Conservation (phyloP, 30 jellyfish, hydroid and myxozoan species). For the Hydra vulgaris region DNA sequence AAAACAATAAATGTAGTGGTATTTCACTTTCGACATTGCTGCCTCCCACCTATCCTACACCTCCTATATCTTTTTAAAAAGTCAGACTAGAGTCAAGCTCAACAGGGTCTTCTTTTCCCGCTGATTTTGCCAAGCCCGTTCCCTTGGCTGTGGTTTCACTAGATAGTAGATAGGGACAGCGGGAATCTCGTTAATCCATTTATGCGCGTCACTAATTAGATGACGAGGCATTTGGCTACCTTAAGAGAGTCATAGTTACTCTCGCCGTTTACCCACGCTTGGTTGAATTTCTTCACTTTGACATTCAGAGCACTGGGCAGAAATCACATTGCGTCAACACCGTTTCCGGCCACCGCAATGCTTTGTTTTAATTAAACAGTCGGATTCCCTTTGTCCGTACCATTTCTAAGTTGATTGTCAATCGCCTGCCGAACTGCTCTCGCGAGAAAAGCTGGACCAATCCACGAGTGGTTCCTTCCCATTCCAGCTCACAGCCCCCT, state of each 20-base stretch:
- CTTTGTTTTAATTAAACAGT: conserved; percentile 66
- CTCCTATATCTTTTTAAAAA: conserved; percentile 65
- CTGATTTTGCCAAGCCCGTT: conserved; percentile 78
- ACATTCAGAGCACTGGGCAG: conserved; percentile 92
- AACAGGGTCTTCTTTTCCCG: conserved; percentile 92
- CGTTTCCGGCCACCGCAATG: conserved; percentile 55
- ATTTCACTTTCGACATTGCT: conserved; percentile 36
- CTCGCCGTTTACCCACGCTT: conserved; percentile 92
- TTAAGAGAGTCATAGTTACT: conserved; percentile 80
- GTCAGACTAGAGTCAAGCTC: conserved; percentile 86
- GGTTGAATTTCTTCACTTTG: conserved; percentile 76
- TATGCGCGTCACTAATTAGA: conserved; percentile 82
- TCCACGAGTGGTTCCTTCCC: conserved; percentile 29
- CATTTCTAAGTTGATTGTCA: conserved; percentile 48
- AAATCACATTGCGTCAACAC: conserved; percentile 82
- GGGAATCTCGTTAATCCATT: conserved; percentile 44
- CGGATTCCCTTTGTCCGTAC: conserved; percentile 74
- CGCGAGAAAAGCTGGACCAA: conserved; percentile 20
- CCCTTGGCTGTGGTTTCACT: conserved; percentile 85
- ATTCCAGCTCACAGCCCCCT: conserved; percentile 17
- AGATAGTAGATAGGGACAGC: conserved; percentile 89
- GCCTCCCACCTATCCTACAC: conserved; percentile 66
- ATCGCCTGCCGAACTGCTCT: conserved; percentile 42
- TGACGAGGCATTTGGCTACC: conserved; percentile 68
- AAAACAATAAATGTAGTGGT: conserved; percentile 54